Percentiles rank a stretch among this genome's conserved stretches.
phyloP scores from a whole-genome alignment of 2,113 vertebrate species.

The Amphiprion percula region DNA sequence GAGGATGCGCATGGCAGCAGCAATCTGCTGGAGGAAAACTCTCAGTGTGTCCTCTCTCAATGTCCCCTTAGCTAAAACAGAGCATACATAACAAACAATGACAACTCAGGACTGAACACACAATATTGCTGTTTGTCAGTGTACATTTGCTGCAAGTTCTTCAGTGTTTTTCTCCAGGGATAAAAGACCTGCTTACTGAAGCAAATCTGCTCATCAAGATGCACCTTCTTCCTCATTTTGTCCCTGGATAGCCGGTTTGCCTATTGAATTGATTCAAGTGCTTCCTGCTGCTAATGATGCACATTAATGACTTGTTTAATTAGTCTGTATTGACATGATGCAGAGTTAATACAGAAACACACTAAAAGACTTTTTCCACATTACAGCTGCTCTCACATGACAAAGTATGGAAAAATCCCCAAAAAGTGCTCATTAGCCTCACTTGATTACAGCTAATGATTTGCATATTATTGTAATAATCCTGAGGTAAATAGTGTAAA shows the following conservation, averaged over 20 bases:
- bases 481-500: conserved; percentile 32
- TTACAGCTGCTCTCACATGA: background rate
- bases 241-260: background rate
- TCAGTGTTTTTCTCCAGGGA: too few species aligned
- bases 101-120: background rate
- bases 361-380: background rate
- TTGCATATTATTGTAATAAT: conserved; percentile 37
- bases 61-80: conserved; percentile 91
- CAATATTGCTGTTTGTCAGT: too few species aligned
- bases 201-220: conserved; percentile 1
- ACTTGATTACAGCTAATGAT: conserved; percentile 19
- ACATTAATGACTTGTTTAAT: conserved; percentile 2
- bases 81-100: background rate
- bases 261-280: conserved; percentile 1
- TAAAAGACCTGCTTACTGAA: background rate
- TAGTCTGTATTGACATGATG: background rate
- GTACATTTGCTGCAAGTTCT: background rate
- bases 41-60: conserved; percentile 95
- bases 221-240: background rate
- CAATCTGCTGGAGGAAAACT: conserved; percentile 96
- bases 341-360: background rate
- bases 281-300: conserved; percentile 2
- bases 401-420: background rate
- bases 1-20: conserved; percentile 94
- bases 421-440: background rate